phyloP scores from a whole-genome alignment of 2,888 invertebrate species.

The Amphipoea oculea region DNA sequence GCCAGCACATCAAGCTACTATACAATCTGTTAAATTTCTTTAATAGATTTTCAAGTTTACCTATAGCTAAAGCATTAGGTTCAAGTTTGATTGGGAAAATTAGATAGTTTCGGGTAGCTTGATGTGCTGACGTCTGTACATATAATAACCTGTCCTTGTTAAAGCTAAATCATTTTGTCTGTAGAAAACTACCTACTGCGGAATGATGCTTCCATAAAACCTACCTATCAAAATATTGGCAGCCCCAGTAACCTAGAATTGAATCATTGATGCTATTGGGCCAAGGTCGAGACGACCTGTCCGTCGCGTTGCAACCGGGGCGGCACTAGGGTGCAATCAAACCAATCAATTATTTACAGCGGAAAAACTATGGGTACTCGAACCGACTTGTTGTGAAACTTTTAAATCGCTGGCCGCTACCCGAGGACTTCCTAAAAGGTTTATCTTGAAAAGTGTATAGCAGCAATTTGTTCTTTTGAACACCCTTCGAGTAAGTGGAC shows the following conservation, averaged over 20 bases:
- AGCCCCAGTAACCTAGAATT: constrained; percentile 39
- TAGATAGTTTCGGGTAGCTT: too few relatives aligned
- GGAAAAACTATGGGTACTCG: constrained; percentile 42
- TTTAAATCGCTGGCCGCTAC: background rate
- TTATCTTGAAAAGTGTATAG: background rate
- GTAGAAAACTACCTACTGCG: background rate
- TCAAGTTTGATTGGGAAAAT: too few relatives aligned
- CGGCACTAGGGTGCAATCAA: constrained; percentile 43
- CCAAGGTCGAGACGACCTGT: constrained; percentile 33
- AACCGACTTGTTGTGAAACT: background rate
- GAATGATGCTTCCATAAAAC: background rate
- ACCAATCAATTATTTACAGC: constrained; percentile 45
- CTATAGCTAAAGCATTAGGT: too few relatives aligned
- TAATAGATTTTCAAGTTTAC: too few relatives aligned
- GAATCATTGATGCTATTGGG: constrained; percentile 22
- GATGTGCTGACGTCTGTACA: too few relatives aligned
- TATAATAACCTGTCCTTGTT: background rate
- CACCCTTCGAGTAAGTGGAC: background rate
- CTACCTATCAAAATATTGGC: constrained; percentile 1
- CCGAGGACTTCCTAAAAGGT: background rate
- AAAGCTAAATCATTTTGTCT: background rate
- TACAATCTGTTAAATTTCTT: too few relatives aligned
- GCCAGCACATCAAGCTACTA: too few relatives aligned
- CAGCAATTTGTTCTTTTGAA: background rate
- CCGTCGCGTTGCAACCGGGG: constrained; percentile 16